Evolutionary conservation across 2,797 vertebrate genomes (phyloP), one percentile per base, ranked within the genome.

Genomic region (Bryconaethiops microstoma): DNA sequence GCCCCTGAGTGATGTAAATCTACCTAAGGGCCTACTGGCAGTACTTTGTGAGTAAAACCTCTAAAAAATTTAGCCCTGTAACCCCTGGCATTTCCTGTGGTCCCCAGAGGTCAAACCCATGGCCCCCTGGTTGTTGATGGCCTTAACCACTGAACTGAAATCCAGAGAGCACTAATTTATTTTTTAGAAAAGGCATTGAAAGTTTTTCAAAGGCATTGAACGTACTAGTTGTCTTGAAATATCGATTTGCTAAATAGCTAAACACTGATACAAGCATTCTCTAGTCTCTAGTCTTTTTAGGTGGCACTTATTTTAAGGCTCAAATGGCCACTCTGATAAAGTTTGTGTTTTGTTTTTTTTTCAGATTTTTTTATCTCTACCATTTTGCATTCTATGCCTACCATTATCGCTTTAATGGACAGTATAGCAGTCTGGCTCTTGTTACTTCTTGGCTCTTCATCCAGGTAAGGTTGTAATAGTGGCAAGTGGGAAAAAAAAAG

Each of bases 361-460:
- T 69, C 78, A 99, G 98, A 89, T 99, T 99, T 88, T 99, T 99
- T 93, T 99, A 98, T 54, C 88, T 99, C 67, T 99, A 99, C 89
- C 98, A 99, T 90, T 99, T 99, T 77, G 97, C 98, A 69, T 99
- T 99, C 91, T 99, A 99, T 0, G 98, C 97, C 1, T 99, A 99
- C 84, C 97, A 99, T 87, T 99, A 99, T 79, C 97, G 98, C 67
- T 99, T 99, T 92, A 99, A 99, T 0, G 97, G 98, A 0, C 97
- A 99, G 91, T 98, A 99, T 92, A 99, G 97, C 95, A 98, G 98
- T 88, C 92, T 99, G 88, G 97, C 98, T 0, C 94, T 99, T 0
- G 97, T 99, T 87, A 97, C 97, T 3, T 99, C 98, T 16, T 99
- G 98, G 98, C 96, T 99, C 80, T 99, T 99, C 92, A 97, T 98